Base-by-base conservation (phyloP, 2,113 vertebrate genomes). In the Zingel zingel region DNA sequence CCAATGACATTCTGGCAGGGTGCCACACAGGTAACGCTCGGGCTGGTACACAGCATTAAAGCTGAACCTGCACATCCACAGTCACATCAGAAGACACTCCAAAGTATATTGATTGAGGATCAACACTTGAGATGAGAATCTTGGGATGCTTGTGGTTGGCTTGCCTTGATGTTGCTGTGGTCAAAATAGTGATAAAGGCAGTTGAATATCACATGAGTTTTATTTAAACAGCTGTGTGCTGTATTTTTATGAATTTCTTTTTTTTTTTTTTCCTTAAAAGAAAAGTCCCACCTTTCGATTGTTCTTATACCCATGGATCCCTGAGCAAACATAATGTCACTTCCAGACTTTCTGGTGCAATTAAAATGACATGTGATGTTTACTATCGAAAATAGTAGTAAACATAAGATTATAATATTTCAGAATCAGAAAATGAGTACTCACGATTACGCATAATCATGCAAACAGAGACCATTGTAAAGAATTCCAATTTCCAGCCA, bases 1-100 rank as follows among this genome's bases (percentile, higher is more conserved):
- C 30, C 30, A 23, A 3, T 63, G 61, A 74, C 0, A 1, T 61
- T 39, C 76, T 86, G 88, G 83, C 89, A 82, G 74, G 79, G 74
- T 64, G 74, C 83, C 79, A 50, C 54, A 2, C 30, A 87, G 62
- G 70, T 53, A 36, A 78, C 86, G 48, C 81, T 50, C 1, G 5
- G 19, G 68, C 74, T 71, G 77, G 71, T 73, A 84, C 67, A 75
- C 81, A 56, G 78, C 65, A 81, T 87, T 78, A 87, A 86, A 83
- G 81, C 64, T 71, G 59, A 88, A 86, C 67, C 61, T 51, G 68
- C 54, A 66, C 30, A 16, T 69, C 73, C 79, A 33, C 51, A 82
- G 66, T 74, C 70, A 71, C 78, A 79, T 80, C 71, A 76, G 69
- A 85, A 56, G 25, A 82, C 61, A 45, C 74, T 58, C 25, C 6